Evolutionary conservation across 2,888 invertebrate species (phyloP).

Genomic region (Dascillus cervinus): DNA sequence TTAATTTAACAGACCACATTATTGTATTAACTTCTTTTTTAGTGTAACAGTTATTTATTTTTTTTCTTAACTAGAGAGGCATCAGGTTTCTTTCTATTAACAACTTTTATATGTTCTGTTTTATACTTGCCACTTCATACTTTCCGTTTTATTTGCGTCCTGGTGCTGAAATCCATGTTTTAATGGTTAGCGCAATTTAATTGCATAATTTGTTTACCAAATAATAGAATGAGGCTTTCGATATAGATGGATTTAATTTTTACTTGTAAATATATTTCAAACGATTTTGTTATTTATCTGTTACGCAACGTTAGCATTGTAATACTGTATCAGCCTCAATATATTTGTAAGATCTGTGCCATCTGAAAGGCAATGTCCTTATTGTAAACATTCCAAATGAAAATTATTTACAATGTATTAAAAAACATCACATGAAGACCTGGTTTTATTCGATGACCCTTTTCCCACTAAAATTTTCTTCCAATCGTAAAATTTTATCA

Average conservation of each 20-base stretch:
- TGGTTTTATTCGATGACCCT: too few relatives aligned
- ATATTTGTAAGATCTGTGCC: constrained; percentile 40
- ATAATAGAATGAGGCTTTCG: constrained; percentile 32
- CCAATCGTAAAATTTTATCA: too few relatives aligned
- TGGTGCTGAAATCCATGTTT: constrained; percentile 34
- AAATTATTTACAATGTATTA: constrained; percentile 32
- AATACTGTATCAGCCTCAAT: constrained; percentile 27
- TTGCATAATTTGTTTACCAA: constrained; percentile 34
- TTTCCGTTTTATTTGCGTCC: constrained; percentile 22
- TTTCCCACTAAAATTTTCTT: too few relatives aligned
- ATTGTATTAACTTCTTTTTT: constrained; percentile 31
- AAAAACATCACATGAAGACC: too few relatives aligned
- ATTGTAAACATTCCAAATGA: constrained; percentile 39
- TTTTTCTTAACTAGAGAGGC: constrained; percentile 27
- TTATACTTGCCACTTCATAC: constrained; percentile 15
- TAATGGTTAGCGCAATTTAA: constrained; percentile 36
- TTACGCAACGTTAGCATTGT: constrained; percentile 15
- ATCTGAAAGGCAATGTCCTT: constrained; percentile 32
- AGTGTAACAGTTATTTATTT: constrained; percentile 40
- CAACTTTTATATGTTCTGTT: constrained; percentile 14
- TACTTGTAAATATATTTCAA: constrained; percentile 26
- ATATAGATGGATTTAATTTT: constrained; percentile 23
- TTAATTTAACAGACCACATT: constrained; percentile 26
- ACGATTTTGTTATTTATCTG: constrained; percentile 27
- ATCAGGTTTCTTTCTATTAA: constrained; percentile 14